Conservation (phyloP, 2,888 invertebrate genomes). For the Muscina levida region DNA sequence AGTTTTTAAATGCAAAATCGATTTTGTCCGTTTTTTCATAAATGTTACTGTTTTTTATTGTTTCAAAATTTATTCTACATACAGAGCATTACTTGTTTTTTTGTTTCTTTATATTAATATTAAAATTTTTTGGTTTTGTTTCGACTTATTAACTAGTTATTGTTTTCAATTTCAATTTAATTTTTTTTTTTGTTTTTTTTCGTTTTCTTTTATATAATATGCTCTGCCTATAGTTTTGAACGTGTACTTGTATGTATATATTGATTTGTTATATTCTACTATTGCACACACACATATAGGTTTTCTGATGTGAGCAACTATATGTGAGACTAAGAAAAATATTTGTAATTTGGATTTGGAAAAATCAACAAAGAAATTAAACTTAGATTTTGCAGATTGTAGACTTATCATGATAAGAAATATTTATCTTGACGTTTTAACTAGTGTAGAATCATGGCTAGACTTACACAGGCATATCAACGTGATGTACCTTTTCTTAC, state of each 20-base stretch:
- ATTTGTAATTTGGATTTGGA: neutral
- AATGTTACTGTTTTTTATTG: constrained; percentile 38
- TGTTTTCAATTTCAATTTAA: constrained; percentile 64
- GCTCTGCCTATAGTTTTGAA: neutral
- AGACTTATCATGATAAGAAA: no score
- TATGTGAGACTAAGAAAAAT: constrained; percentile 42
- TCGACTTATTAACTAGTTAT: constrained; percentile 65
- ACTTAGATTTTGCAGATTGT: no score
- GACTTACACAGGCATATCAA: no score
- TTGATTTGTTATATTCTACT: constrained; percentile 10
- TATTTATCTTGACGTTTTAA: no score
- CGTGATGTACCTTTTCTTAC: no score
- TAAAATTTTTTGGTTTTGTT: no score
- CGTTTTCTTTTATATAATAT: neutral
- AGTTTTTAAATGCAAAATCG: constrained; percentile 62
- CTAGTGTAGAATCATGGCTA: no score
- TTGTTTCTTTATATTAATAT: constrained; percentile 8
- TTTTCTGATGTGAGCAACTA: neutral
- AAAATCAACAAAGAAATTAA: no score
- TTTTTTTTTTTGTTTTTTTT: constrained; percentile 1
- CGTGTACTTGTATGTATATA: neutral
- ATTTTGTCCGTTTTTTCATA: constrained; percentile 48
- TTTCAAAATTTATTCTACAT: no score
- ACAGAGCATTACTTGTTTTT: constrained; percentile 35
- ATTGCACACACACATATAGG: constrained; percentile 36